phyloP scores from a whole-genome alignment of 2,888 invertebrate genomes.

The Xylota sylvarum region DNA sequence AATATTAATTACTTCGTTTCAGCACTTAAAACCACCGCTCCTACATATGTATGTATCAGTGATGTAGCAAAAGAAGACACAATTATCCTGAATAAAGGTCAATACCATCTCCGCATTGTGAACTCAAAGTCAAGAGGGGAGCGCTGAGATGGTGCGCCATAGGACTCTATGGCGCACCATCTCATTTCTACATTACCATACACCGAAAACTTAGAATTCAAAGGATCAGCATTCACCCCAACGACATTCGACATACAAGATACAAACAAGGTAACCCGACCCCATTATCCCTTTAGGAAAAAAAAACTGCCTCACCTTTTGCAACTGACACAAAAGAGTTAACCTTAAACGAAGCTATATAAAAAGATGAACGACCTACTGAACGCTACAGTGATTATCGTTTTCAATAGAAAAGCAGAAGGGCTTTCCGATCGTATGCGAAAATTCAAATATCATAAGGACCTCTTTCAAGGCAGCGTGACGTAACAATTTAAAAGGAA shows the following conservation, averaged over 20 bases:
- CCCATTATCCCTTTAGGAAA: neutral
- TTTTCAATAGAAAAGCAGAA: slow-evolving; percentile 16
- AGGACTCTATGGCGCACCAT: neutral
- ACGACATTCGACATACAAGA: neutral
- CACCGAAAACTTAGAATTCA: neutral
- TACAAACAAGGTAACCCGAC: neutral
- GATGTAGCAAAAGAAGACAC: no score
- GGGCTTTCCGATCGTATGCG: neutral
- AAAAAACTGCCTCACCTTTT: neutral
- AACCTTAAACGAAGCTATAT: slow-evolving; percentile 4
- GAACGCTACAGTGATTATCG: slow-evolving; percentile 25
- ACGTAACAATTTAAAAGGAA: slow-evolving; percentile 1
- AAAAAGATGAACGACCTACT: slow-evolving; percentile 12
- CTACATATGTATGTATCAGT: no score
- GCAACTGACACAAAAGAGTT: slow-evolving; percentile 9
- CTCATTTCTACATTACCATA: neutral
- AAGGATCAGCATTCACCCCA: neutral
- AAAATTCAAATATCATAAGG: slow-evolving; percentile 25
- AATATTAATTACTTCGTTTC: no score
- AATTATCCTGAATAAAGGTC: no score
- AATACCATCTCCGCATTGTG: no score
- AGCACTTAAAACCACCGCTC: no score
- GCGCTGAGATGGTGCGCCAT: no score
- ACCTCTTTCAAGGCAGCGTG: neutral
- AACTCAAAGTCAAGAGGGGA: no score